A percentile compares a stretch with the other conserved stretches of the same genome.
Conservation (phyloP, 2,113 vertebrate genomes). For the Sterrhoptilus dennistouni region DNA sequence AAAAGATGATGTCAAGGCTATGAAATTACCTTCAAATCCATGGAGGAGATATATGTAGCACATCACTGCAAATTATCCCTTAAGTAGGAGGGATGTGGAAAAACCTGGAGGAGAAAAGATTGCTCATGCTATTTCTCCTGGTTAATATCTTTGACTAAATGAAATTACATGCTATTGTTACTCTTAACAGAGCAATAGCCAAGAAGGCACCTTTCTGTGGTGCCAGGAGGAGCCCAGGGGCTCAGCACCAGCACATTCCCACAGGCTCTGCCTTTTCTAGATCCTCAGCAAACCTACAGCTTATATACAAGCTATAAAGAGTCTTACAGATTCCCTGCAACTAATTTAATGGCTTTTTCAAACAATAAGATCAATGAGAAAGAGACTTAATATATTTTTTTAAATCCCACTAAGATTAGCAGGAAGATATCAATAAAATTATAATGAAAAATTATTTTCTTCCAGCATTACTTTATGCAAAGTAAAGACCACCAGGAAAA, state of each 20-base stretch:
- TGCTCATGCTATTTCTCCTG: neutral
- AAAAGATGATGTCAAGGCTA: neutral
- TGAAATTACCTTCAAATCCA: neutral
- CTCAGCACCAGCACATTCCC: neutral
- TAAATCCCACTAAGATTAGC: neutral
- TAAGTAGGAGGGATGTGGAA: neutral
- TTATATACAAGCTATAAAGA: neutral
- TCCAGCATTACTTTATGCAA: neutral
- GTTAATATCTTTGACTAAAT: neutral
- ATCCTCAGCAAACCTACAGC: neutral
- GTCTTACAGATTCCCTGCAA: neutral
- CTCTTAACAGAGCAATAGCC: neutral
- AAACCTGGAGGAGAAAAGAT: neutral
- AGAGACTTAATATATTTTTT: neutral
- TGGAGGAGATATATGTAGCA: neutral
- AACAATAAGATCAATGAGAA: neutral
- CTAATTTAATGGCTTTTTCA: neutral
- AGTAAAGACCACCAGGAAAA: neutral
- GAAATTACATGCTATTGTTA: neutral
- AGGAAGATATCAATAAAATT: neutral
- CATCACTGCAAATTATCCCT: neutral
- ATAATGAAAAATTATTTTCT: neutral
- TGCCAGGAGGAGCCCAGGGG: neutral
- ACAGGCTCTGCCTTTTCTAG: neutral
- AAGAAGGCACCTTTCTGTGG: neutral